phyloP scores from a whole-genome alignment of 2,888 invertebrate genomes.

The Lycocerus yunnanus region DNA sequence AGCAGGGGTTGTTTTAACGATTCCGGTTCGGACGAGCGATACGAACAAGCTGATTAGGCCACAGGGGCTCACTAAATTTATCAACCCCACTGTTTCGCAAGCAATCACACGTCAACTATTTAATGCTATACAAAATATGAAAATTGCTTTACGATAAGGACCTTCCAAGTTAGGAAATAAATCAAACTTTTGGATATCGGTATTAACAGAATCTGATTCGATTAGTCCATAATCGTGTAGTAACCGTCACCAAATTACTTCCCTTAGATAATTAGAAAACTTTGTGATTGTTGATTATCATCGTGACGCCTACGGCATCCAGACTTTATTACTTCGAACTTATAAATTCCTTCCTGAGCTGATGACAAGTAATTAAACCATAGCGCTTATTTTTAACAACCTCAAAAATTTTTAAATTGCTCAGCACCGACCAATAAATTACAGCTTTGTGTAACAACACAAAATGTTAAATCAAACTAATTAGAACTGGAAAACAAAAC shows the following conservation, averaged over 20 bases:
- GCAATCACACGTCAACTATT: slow-evolving; percentile 27
- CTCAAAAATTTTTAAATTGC: neutral
- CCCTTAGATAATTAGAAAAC: slow-evolving; percentile 31
- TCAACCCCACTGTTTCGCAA: slow-evolving; percentile 19
- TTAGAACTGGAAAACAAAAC: neutral
- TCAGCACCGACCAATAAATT: neutral
- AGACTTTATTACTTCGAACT: slow-evolving; percentile 13
- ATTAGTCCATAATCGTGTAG: slow-evolving; percentile 23
- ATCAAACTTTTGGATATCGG: neutral
- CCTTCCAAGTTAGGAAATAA: neutral
- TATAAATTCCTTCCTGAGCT: neutral
- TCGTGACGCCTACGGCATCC: slow-evolving; percentile 14
- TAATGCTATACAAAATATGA: slow-evolving; percentile 22
- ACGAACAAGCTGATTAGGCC: slow-evolving; percentile 31
- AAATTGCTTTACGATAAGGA: neutral
- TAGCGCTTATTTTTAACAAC: neutral
- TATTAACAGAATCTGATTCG: slow-evolving; percentile 10
- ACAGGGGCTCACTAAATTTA: slow-evolving; percentile 29
- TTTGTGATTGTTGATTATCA: slow-evolving; percentile 29
- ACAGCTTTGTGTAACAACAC: neutral
- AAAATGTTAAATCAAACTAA: neutral
- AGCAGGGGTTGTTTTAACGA: slow-evolving; percentile 25
- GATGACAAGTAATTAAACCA: slow-evolving; percentile 20
- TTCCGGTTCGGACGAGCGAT: slow-evolving; percentile 19
- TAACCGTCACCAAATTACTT: slow-evolving; percentile 23